Percentiles rank a stretch among this genome's conserved stretches.
phyloP scores from a whole-genome alignment of 2,888 invertebrate species.

The Scaptomyza cyrtandrae region DNA sequence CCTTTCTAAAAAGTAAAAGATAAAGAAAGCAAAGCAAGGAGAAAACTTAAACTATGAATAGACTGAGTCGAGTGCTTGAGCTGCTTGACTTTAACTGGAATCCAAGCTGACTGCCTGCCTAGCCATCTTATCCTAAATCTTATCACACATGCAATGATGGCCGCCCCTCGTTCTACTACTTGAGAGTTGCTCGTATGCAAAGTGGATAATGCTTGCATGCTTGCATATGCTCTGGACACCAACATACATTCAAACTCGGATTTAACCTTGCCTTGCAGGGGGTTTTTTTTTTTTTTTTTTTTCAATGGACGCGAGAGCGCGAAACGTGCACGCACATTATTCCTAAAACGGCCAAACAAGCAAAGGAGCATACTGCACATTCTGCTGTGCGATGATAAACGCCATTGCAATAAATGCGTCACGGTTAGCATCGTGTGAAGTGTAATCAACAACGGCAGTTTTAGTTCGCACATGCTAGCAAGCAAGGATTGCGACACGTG shows the following conservation, averaged over 20 bases:
- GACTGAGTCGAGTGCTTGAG: slow-evolving; percentile 43
- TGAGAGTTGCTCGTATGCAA: slow-evolving; percentile 68
- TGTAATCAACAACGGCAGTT: slow-evolving; percentile 71
- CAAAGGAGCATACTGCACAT: slow-evolving; percentile 41
- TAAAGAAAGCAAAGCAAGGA: neutral
- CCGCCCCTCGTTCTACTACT: slow-evolving; percentile 26
- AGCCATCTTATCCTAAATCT: slow-evolving; percentile 60
- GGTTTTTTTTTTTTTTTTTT: neutral
- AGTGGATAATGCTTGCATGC: slow-evolving; percentile 71
- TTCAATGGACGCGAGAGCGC: slow-evolving; percentile 16
- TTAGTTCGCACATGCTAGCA: slow-evolving; percentile 40
- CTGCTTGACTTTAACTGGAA: slow-evolving; percentile 50
- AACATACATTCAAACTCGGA: neutral
- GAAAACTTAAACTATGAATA: slow-evolving; percentile 1
- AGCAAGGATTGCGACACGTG: slow-evolving; percentile 47
- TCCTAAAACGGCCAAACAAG: slow-evolving; percentile 43
- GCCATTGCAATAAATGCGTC: slow-evolving; percentile 58
- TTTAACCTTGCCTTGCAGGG: slow-evolving; percentile 42
- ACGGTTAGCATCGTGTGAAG: slow-evolving; percentile 72
- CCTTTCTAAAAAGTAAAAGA: slow-evolving; percentile 3
- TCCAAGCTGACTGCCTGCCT: slow-evolving; percentile 40
- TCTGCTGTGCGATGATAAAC: slow-evolving; percentile 54
- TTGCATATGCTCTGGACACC: slow-evolving; percentile 40
- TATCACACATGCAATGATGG: slow-evolving; percentile 62
- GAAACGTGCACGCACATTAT: slow-evolving; percentile 73